Conservation (phyloP, 2,797 vertebrate species). For the Sarcoramphus papa region DNA sequence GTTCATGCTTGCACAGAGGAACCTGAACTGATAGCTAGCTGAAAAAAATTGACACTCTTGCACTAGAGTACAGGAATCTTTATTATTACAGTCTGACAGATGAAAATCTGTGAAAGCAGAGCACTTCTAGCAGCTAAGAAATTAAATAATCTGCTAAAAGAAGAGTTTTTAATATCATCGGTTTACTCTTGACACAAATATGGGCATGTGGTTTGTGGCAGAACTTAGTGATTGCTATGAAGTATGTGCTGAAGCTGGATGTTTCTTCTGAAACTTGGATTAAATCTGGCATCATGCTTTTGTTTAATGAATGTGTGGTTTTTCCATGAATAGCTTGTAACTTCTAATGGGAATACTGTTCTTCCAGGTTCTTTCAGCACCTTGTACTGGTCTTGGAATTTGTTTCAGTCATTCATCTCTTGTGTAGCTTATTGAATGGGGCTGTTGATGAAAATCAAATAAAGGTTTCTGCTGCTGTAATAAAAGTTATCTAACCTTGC, state of each 20-base stretch:
- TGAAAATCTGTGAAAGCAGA: not conserved
- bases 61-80: not conserved
- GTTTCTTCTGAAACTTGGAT: constrained; percentile 4
- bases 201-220: not conserved
- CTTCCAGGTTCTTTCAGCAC: not conserved
- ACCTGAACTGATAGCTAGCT: not conserved
- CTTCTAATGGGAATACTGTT: constrained; percentile 15
- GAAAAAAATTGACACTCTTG: not conserved
- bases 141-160: not conserved
- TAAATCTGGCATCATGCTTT: not conserved
- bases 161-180: not conserved
- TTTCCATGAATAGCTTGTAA: not conserved
- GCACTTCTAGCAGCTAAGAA: not conserved
- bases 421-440: constrained; percentile 28
- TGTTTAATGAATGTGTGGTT: not conserved
- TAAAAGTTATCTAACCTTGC: constrained; percentile 35
- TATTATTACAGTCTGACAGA: not conserved
- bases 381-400: constrained; percentile 22
- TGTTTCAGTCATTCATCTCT: constrained; percentile 15
- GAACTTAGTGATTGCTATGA: not conserved
- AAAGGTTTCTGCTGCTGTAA: constrained; percentile 41
- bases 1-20: not conserved
- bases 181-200: not conserved
- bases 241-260: not conserved
- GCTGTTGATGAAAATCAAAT: constrained; percentile 44